Evolutionary conservation across 2,888 invertebrate genomes (phyloP).

Genomic region (Cerceris ruficornis): DNA sequence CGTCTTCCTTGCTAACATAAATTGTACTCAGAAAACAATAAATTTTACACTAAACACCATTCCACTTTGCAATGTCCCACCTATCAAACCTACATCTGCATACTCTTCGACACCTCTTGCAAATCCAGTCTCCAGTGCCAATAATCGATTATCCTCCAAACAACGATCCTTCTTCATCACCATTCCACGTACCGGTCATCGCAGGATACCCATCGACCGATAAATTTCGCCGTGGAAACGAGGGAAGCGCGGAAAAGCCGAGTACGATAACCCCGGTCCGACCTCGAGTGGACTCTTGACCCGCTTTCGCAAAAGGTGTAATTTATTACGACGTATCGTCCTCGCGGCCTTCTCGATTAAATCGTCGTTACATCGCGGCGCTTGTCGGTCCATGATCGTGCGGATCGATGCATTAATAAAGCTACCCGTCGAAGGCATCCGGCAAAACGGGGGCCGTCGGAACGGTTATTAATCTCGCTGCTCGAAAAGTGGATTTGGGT

Average conservation of each 20-base stretch:
- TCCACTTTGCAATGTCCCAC: too few relatives aligned
- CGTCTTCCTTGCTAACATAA: too few relatives aligned
- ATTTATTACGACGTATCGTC: slow-evolving; percentile 49
- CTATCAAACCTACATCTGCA: too few relatives aligned
- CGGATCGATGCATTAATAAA: slow-evolving; percentile 39
- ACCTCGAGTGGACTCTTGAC: slow-evolving; percentile 67
- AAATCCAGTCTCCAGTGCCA: not conserved
- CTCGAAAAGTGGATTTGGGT: not conserved
- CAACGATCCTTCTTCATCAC: not conserved
- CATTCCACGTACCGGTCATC: slow-evolving; percentile 8
- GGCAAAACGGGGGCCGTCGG: slow-evolving; percentile 2
- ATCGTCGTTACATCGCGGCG: slow-evolving; percentile 14
- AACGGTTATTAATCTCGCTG: not conserved
- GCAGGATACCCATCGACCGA: slow-evolving; percentile 20
- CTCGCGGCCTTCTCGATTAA: slow-evolving; percentile 49
- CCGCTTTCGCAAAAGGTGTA: slow-evolving; percentile 52
- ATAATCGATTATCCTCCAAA: slow-evolving; percentile 17
- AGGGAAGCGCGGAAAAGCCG: slow-evolving; percentile 35
- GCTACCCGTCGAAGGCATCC: not conserved
- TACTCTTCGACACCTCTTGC: too few relatives aligned
- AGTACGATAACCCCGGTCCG: slow-evolving; percentile 55
- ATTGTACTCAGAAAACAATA: too few relatives aligned
- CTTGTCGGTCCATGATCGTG: slow-evolving; percentile 15
- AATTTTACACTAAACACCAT: too few relatives aligned
- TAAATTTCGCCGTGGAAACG: slow-evolving; percentile 45